A percentile compares a stretch with the other conserved stretches of the same genome.
These are phyloP conservation scores for Berghia stephanieae DNA, from an alignment of 1,140 invertebrate species.

Conservation along the genomic window DNA sequence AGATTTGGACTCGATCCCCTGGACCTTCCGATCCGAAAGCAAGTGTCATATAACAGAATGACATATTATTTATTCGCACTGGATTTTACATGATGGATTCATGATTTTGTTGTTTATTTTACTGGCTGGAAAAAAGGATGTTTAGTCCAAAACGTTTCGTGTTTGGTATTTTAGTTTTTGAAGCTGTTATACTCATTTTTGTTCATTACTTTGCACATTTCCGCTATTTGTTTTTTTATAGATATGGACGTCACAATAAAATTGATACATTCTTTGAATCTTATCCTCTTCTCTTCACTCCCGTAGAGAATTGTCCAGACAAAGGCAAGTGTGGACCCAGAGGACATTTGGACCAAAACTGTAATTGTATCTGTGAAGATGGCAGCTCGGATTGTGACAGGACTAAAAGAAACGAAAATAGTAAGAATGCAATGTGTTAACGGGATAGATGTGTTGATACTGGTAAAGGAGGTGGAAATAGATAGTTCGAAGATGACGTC, in stretches of 20 bases:
- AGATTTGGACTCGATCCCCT: too few species aligned
- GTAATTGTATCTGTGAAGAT: conserved; percentile 59
- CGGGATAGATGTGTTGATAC: too few species aligned
- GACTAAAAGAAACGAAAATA: neutral
- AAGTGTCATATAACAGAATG: neutral
- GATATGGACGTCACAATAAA: too few species aligned
- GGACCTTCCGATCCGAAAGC: too few species aligned
- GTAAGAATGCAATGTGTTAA: neutral
- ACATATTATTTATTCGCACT: neutral
- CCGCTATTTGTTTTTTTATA: too few species aligned
- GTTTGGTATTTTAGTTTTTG: too few species aligned
- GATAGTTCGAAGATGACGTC: too few species aligned
- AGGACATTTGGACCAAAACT: conserved; percentile 60
- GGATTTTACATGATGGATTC: neutral
- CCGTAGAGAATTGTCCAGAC: conserved; percentile 50
- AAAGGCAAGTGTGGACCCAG: conserved; percentile 47
- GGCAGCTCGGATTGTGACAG: conserved; percentile 49
- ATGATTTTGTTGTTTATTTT: neutral
- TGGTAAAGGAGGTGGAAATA: neutral
- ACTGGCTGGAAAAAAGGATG: neutral
- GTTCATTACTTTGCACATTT: too few species aligned
- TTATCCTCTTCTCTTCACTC: too few species aligned
- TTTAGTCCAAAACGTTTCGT: too few species aligned
- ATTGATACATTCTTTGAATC: too few species aligned
- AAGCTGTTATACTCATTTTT: too few species aligned